A percentile compares a stretch with the other conserved stretches of the same genome.
phyloP scores from a whole-genome alignment of 2,113 vertebrate species.

The Tinamus guttatus region DNA sequence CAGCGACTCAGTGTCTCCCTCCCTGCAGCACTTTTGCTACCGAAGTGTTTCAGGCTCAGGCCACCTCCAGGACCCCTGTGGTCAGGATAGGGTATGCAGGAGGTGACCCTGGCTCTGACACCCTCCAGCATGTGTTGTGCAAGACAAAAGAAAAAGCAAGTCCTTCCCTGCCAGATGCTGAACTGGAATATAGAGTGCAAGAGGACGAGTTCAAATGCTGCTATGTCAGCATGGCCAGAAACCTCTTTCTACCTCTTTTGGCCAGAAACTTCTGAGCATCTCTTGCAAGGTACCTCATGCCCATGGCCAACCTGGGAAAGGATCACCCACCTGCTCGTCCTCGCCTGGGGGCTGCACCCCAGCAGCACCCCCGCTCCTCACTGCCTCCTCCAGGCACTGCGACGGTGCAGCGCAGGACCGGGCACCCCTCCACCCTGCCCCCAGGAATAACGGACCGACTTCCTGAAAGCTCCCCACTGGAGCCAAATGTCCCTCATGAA shows the following conservation, averaged over 20 bases:
- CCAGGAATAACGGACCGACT: too few relatives aligned
- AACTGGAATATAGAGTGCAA: background rate
- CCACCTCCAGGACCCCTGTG: fast-evolving
- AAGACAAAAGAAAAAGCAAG: background rate
- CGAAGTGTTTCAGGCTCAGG: background rate
- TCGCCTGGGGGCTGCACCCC: too few relatives aligned
- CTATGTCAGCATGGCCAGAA: too few relatives aligned
- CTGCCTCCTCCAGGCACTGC: too few relatives aligned
- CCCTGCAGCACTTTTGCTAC: background rate
- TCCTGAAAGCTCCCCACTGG: background rate
- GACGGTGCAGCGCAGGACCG: too few relatives aligned
- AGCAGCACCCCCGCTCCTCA: too few relatives aligned
- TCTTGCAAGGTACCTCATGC: background rate
- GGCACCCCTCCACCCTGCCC: background rate
- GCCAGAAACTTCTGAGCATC: background rate
- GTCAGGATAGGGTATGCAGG: background rate
- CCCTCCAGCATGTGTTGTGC: background rate
- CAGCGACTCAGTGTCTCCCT: background rate
- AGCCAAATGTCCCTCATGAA: background rate
- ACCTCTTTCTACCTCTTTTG: background rate
- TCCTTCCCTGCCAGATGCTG: background rate
- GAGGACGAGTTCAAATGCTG: background rate
- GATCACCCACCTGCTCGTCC: too few relatives aligned
- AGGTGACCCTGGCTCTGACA: fast-evolving
- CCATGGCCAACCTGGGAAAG: background rate